Conservation (phyloP, 2,888 invertebrate species). For the Endomychus coccineus region DNA sequence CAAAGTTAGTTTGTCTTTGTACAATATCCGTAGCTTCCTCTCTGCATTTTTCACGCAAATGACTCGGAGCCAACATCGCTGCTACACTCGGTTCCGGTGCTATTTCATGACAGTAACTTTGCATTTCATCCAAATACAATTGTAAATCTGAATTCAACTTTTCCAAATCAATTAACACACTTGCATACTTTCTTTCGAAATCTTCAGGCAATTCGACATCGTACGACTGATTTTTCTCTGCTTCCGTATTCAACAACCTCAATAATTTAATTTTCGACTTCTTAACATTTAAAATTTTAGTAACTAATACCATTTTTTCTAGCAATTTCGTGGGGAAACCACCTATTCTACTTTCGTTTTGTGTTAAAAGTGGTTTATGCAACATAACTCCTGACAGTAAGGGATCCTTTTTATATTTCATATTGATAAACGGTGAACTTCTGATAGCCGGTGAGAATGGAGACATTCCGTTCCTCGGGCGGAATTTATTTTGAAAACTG, state of each 20-base stretch:
- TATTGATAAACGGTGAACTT: conserved; percentile 36
- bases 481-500: conserved; percentile 73
- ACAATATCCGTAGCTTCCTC: conserved; percentile 80
- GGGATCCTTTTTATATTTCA: conserved; percentile 58
- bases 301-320: conserved; percentile 78
- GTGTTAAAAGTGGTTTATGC: conserved; percentile 31
- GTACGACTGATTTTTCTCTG: conserved; percentile 77
- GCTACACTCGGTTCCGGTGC: conserved; percentile 80
- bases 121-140: conserved; percentile 77
- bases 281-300: conserved; percentile 78
- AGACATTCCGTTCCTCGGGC: conserved; percentile 59
- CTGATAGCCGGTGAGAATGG: conserved; percentile 48
- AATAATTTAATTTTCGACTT: conserved; percentile 71
- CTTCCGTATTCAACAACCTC: conserved; percentile 82
- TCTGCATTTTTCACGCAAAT: conserved; percentile 77
- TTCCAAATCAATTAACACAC: conserved; percentile 80
- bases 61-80: conserved; percentile 83
- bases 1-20: conserved; percentile 60
- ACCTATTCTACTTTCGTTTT: conserved; percentile 55
- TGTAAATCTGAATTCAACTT: conserved; percentile 84
- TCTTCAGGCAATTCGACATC: conserved; percentile 74
- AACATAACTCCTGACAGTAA: conserved; percentile 52
- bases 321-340: conserved; percentile 79
- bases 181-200: conserved; percentile 87
- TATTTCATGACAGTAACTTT: conserved; percentile 75